Evolutionary conservation across 2,113 vertebrate genomes (phyloP), one percentile per base, ranked within the genome.

Genomic region (Tachycineta bicolor): DNA sequence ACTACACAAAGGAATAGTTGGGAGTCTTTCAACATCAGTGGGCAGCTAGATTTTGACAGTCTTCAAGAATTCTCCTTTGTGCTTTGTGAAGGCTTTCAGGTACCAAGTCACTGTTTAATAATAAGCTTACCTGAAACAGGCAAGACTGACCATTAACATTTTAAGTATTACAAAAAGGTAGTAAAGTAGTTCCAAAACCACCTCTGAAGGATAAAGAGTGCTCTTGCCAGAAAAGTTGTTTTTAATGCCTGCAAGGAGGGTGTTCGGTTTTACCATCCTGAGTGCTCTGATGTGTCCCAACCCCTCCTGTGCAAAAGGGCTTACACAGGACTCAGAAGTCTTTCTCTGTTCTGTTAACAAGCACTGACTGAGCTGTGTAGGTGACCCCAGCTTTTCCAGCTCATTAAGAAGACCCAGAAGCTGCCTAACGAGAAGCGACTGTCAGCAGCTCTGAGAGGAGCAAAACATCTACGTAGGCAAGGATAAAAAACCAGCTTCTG

Each of bases 331-430:
- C 67, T 80, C 52, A 18, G 78, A 85, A 69, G 34, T 78, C 52
- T 94, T 89, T 47, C 46, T 76, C 43, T 19, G 7, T 76, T 90
- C 70, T 76, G 37, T 69, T 85, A 94, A 93, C 37, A 74, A 92
- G 85, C 78, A 69, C 70, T 2, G 3, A 39, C 67, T 77, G 88
- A 78, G 52, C 75, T 69, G 39, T 41, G 70, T 74, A 63, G 39
- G n/a, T 94, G 90, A 96, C 75, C 75, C 33, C 50, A 70, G 71
- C 63, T 56, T 87, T 95, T 93, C 59, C 71, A 80, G 60, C 88
- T 96, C 71, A n/a, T 95, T 96, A 87, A 62, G 46, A 83, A 55
- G 43, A 87, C 43, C 58, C 78, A 76, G 59, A 91, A 87, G 37
- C 70, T 82, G 71, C 68, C 93, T 94, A 86, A 96, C 62, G 75